Evolutionary conservation across 2,888 invertebrate genomes (phyloP).

Genomic region (Dinocampus coccinellae): DNA sequence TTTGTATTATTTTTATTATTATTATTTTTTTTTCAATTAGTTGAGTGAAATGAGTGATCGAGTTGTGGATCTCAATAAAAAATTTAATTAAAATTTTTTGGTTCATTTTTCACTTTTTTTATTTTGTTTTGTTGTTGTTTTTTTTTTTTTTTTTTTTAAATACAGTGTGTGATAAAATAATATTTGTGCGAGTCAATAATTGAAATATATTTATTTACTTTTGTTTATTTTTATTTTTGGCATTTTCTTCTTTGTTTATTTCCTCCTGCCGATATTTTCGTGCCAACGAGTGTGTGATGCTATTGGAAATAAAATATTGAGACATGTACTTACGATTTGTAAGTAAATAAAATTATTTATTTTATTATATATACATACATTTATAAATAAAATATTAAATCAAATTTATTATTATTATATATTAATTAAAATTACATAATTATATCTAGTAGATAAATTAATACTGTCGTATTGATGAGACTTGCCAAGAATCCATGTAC

Average conservation of each 20-base stretch:
- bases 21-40: neutral
- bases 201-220: neutral
- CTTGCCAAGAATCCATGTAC: too few species aligned
- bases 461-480: too few species aligned
- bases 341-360: slow-evolving; percentile 47
- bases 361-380: too few species aligned
- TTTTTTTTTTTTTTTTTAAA: neutral
- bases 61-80: too few species aligned
- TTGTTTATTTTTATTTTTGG: too few species aligned
- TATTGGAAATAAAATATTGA: slow-evolving; percentile 52
- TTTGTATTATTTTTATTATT: neutral
- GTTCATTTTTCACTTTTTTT: too few species aligned
- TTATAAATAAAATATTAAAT: too few species aligned
- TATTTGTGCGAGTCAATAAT: neutral
- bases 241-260: neutral
- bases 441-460: neutral
- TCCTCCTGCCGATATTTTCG: slow-evolving; percentile 31
- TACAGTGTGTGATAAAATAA: neutral
- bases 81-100: too few species aligned
- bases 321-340: slow-evolving; percentile 62
- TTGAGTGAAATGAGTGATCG: neutral
- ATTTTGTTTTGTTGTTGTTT: neutral
- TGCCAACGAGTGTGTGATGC: slow-evolving; percentile 53
- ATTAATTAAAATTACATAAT: neutral
- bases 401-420: too few species aligned